Conservation (phyloP, 2,888 invertebrate species). For the Cephus pulcher region DNA sequence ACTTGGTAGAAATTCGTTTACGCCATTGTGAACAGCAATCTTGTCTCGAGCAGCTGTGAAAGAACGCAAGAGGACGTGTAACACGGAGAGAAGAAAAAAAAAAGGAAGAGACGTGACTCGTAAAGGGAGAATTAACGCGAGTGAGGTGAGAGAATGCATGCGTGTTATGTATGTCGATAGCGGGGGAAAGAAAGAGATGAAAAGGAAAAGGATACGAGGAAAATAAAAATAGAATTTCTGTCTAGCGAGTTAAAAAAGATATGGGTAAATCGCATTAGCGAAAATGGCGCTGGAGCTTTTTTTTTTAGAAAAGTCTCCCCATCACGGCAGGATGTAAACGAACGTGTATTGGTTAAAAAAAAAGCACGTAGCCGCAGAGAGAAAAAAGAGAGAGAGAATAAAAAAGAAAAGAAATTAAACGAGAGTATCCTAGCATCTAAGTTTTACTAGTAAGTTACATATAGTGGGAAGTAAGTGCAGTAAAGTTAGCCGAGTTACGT, state of each 20-base stretch:
- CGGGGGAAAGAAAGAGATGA: slow-evolving; percentile 9
- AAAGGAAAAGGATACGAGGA: slow-evolving; percentile 31
- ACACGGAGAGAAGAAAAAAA: not conserved
- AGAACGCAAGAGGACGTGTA: not conserved
- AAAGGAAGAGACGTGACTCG: not conserved
- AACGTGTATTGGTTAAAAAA: not conserved
- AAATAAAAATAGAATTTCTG: slow-evolving; percentile 30
- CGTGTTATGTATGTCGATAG: slow-evolving; percentile 6
- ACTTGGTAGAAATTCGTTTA: not conserved
- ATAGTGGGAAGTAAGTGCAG: slow-evolving; percentile 36
- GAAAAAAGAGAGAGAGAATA: not conserved
- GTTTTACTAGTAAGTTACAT: slow-evolving; percentile 57
- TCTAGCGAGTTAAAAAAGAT: not conserved
- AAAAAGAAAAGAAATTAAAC: slow-evolving; percentile 32
- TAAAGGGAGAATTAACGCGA: slow-evolving; percentile 6
- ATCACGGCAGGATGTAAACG: not conserved
- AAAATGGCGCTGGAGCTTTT: not conserved
- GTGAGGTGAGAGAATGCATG: slow-evolving; percentile 4
- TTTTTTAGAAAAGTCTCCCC: not conserved
- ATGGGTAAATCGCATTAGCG: not conserved
- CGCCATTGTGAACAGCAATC: not conserved
- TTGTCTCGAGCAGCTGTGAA: not conserved
- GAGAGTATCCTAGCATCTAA: slow-evolving; percentile 54
- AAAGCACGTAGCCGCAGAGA: not conserved
- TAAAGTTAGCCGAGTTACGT: slow-evolving; percentile 59